Evolutionary conservation across 2,888 invertebrate species (phyloP).

Genomic region (Urechis unicinctus): DNA sequence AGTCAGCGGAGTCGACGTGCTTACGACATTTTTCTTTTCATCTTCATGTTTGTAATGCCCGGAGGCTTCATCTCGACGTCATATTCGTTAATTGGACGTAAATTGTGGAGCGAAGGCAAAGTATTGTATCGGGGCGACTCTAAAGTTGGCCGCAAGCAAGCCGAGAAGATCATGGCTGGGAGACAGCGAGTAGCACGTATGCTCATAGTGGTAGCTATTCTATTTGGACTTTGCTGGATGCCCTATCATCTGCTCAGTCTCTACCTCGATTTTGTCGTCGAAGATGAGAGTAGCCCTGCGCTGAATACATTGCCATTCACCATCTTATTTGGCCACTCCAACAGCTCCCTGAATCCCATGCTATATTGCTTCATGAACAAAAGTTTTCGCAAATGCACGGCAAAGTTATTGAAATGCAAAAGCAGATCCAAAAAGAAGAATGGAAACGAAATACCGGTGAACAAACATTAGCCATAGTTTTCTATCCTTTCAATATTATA

Average conservation of each 20-base stretch:
- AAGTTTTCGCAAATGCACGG: conserved; percentile 54
- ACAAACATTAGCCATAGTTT: not conserved
- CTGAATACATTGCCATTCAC: conserved; percentile 58
- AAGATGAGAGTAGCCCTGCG: conserved; percentile 31
- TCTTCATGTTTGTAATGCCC: not conserved
- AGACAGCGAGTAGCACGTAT: conserved; percentile 13
- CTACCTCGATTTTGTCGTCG: not conserved
- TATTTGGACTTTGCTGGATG: not conserved
- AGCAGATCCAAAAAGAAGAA: not conserved
- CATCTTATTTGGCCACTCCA: conserved; percentile 67
- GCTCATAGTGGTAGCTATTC: not conserved
- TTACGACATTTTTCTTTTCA: not conserved
- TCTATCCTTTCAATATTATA: not conserved
- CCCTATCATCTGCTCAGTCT: not conserved
- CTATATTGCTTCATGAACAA: conserved; percentile 70
- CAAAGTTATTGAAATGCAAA: not conserved
- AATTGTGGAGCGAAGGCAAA: conserved; percentile 1
- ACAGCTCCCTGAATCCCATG: conserved; percentile 70
- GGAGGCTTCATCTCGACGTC: not conserved
- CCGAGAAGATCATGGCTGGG: not conserved
- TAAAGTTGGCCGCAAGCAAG: not conserved
- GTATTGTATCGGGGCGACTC: conserved; percentile 6
- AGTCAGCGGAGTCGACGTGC: not conserved
- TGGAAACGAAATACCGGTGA: not conserved
- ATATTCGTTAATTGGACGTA: not conserved